Base-by-base conservation (phyloP, 1,140 invertebrate genomes). In the Brachionus manjavacas region DNA sequence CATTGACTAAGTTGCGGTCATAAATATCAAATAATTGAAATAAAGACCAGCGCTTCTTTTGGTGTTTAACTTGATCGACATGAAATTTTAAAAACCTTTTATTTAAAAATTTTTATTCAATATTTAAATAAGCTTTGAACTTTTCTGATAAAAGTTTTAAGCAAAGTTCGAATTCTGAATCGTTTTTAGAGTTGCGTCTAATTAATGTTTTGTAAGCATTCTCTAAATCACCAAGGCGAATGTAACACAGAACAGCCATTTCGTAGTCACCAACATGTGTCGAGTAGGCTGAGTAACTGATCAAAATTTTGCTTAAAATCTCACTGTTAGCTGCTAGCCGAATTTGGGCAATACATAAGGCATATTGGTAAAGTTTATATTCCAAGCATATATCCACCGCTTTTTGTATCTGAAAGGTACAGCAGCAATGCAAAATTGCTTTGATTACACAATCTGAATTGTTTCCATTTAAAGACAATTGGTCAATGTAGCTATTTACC, bases 251-350 rank as follows among this genome's bases (percentile, higher is more conserved):
- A 46, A 60, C 25, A 64, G 79, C 79, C 28, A 28, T 60, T n/a
- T 81, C 79, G 64, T 81, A 81, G 39, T 81, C 79, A 14, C 79
- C 79, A 35, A 81, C 79, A 3, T 81, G 64, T 12, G 49, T 68
- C n/a, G 79, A 81, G 52, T 81, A 81, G 2, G 8, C 35, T 11
- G 79, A 52, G 39, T 43, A 81, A 11, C 66, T 81, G 23, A 25
- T 35, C 28, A 81, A 28, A 41, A 81, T 25, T 68, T 64, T 68
- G 11, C 52, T 46, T 3, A 81, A 28, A 28, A 64, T 39, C 12
- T 60, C 35, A 68, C 35, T 68, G 23, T 35, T 4, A 28, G 52
- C 2, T 4, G 11, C 6, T 9, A 64, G 11, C 9, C 79, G 16
- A 23, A 81, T 28, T 12, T 81, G 79, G 3, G 52, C 79, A 25